phyloP scores from a whole-genome alignment of 2,113 vertebrate species.

The Trichomycterus rosablanca region DNA sequence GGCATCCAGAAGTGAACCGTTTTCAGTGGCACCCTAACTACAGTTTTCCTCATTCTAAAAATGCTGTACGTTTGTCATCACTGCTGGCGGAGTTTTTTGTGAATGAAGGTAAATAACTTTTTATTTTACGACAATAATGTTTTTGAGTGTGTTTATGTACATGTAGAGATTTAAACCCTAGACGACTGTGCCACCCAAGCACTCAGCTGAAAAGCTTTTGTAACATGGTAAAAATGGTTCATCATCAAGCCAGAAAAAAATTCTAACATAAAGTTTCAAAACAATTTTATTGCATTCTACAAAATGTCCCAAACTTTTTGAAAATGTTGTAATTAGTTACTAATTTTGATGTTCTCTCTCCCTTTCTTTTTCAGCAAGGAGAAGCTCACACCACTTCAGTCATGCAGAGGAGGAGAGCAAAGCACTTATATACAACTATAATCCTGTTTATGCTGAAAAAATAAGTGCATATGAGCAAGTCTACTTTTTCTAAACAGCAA shows the following conservation, averaged over 20 bases:
- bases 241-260: too few species aligned
- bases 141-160: too few species aligned
- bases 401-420: constrained; percentile 55
- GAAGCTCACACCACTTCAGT: constrained; percentile 63
- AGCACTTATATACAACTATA: constrained; percentile 68
- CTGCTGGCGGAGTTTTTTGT: constrained; percentile 67
- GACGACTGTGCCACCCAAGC: too few species aligned
- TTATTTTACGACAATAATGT: not conserved
- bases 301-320: too few species aligned
- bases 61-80: constrained; percentile 64
- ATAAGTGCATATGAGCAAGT: constrained; percentile 18
- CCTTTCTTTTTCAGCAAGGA: constrained; percentile 60
- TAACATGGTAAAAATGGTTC: too few species aligned
- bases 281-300: too few species aligned
- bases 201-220: too few species aligned
- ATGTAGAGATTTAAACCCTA: too few species aligned
- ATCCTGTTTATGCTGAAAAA: constrained; percentile 57
- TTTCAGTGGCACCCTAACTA: constrained; percentile 65
- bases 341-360: constrained; percentile 12
- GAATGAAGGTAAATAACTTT: constrained; percentile 66
- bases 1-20: constrained; percentile 76
- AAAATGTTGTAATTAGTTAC: too few species aligned
- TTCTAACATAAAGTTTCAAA: too few species aligned
- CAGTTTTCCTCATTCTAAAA: constrained; percentile 64
- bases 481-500: constrained; percentile 36